Conservation (phyloP, 1,140 invertebrate species). For the Rhopalosiphum maidis region DNA sequence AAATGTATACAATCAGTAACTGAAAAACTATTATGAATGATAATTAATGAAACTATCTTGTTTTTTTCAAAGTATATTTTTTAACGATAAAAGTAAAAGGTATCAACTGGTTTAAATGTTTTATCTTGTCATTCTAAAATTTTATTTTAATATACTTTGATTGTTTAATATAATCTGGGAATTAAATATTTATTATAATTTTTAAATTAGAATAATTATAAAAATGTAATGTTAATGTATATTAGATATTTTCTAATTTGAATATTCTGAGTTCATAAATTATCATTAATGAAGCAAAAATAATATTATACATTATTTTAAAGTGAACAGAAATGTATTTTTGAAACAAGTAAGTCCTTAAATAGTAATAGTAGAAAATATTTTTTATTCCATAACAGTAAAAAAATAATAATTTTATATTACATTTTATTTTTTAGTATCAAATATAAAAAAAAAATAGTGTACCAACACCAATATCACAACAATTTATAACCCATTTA, state of each 20-base stretch:
- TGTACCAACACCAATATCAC: not conserved
- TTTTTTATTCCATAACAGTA: not conserved
- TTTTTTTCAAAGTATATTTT: not conserved
- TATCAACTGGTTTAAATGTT: not conserved
- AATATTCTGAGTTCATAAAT: not conserved
- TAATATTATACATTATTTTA: not conserved
- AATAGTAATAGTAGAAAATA: not conserved
- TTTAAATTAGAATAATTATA: not conserved
- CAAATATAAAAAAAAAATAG: not conserved
- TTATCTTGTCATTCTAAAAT: not conserved
- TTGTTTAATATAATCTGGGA: not conserved
- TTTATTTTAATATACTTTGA: not conserved
- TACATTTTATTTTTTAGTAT: not conserved
- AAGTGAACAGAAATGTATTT: not conserved
- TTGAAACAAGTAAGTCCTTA: not conserved
- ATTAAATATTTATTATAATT: not conserved
- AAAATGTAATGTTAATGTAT: not conserved
- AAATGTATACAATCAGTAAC: not conserved
- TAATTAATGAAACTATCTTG: not conserved
- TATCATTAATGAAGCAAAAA: not conserved
- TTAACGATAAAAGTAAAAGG: not conserved
- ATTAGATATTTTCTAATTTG: not conserved
- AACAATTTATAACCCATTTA: conserved; percentile 57
- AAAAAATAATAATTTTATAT: not conserved
- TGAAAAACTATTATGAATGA: not conserved